Base-by-base conservation (phyloP, 2,797 vertebrate genomes). In the Ctenochaetus hawaiiensis region DNA sequence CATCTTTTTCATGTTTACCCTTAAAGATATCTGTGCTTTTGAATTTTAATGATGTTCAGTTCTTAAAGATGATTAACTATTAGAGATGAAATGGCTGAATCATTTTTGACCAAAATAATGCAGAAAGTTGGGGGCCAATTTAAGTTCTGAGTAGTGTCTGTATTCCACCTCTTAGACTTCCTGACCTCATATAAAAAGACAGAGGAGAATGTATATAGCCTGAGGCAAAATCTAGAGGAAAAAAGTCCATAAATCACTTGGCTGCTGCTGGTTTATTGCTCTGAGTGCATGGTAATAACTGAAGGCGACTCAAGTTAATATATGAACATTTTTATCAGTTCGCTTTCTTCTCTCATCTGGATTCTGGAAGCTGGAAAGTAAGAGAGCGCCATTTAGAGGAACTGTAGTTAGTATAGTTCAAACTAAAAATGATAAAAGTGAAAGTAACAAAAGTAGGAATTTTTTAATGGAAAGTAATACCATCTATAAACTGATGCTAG, bases 1-100 rank as follows among this genome's bases (percentile, higher is more conserved):
- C 30, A 67, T 53, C 10, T 54, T 75, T 57, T 72, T 39, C 16
- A 67, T 67, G 9, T 72, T 60, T 20, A 58, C 11, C 18, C 17
- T n/a, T 30, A 65, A 37, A 47, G 30, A 34, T 34, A 34, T 34
- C 30, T 34, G 30, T 34, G 30, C 30, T 34, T 34, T 34, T 34
- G 30, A 16, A 23, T 62, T 76, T 57, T 14, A 49, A 0, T 53
- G 34, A 61, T 20, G 11, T 8, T 23, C 2, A 1, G 1, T 72
- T 69, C 4, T 13, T 70, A 5, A 13, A 39, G 56, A 80, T 63
- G 47, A 70, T 23, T 58, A 56, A 49, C 17, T 23, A 43, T 18
- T 5, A 11, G 41, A 63, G 26, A 58, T 59, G 72, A 26, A 18
- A 49, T 14, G 3, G 51, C 41, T 14, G 2, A n/a, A 49, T 58